Base-by-base conservation (phyloP, 2,113 vertebrate species). In the Neodon shergylaensis region DNA sequence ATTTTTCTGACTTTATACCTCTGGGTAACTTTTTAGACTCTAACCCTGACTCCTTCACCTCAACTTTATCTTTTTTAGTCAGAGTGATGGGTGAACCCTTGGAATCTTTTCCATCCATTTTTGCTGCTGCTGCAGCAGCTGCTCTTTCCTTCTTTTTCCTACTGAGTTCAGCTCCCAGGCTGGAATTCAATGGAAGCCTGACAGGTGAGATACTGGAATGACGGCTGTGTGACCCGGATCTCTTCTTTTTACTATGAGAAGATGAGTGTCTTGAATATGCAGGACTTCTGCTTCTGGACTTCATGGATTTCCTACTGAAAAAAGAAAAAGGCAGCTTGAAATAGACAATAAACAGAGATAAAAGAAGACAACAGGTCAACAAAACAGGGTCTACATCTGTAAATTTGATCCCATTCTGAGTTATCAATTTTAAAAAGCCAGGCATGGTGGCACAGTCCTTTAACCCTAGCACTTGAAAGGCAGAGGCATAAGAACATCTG, bases 71-170 rank as follows among this genome's bases (percentile, higher is more conserved):
- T 97, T 98, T 98, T 63, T 95, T 98, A 28, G 98, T 93, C 21
- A 98, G 96, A 96, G 98, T 90, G 91, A 98, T 87, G 10, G 98
- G 98, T 0, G 98, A 99, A 94, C 98, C 98, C 74, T 98, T 99
- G 0, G 98, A 98, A 66, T 98, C 98, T 39, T 99, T 99, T 16
- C 98, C 98, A 4, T 99, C 98, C 97, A 98, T 98, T 83, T 99
- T 99, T 0, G 99, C 99, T 0, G 99, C 99, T 0, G 99, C 99
- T 0, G 99, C 99, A 0, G 99, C 99, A 0, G 99, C 99, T 58
- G 99, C 99, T 7, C 99, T 98, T 88, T 99, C 99, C 97, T 99
- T 99, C 95, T 99, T 99, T 96, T 99, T 99, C 76, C 99, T 99
- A 95, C 98, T 99, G 78, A 99, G 99, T 97, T 99, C 99, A 6